These are phyloP conservation scores for Blennius ocellaris DNA, from an alignment of 2,113 vertebrate species.

Conservation along the genomic window DNA sequence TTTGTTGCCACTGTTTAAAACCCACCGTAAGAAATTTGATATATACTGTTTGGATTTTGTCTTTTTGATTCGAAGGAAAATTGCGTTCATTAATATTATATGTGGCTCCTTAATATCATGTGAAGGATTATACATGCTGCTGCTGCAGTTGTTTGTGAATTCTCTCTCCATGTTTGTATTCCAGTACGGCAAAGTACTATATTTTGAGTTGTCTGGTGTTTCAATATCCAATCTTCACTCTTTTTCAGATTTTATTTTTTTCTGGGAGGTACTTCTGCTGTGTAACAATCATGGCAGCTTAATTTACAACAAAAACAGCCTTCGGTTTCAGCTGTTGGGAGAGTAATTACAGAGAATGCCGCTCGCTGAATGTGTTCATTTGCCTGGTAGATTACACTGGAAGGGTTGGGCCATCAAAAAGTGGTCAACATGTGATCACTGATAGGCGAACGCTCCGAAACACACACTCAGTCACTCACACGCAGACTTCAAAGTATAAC, in stretches of 20 bases:
- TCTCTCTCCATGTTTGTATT: conserved; percentile 73
- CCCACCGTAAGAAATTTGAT: conserved; percentile 50
- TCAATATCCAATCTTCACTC: conserved; percentile 68
- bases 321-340: conserved; percentile 30
- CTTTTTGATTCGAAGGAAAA: conserved; percentile 48
- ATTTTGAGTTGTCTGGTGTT: conserved; percentile 70
- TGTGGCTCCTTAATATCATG: conserved; percentile 65
- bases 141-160: conserved; percentile 66
- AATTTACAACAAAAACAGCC: conserved; percentile 35
- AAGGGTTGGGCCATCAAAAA: conserved; percentile 20
- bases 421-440: conserved; percentile 37
- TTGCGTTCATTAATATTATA: conserved; percentile 58
- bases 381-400: conserved; percentile 28
- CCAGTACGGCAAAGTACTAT: conserved; percentile 60
- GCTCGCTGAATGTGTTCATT: conserved; percentile 40
- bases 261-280: conserved; percentile 29
- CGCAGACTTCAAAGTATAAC: conserved; percentile 44
- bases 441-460: conserved; percentile 21
- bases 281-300: conserved; percentile 33
- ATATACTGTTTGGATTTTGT: conserved; percentile 36
- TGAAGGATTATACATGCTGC: conserved; percentile 74
- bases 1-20: conserved; percentile 31
- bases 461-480: conserved; percentile 7
- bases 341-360: conserved; percentile 41
- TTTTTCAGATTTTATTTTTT: conserved; percentile 7